These are phyloP conservation scores for Scomber scombrus DNA, from an alignment of 2,113 vertebrate genomes.

Conservation along the genomic window DNA sequence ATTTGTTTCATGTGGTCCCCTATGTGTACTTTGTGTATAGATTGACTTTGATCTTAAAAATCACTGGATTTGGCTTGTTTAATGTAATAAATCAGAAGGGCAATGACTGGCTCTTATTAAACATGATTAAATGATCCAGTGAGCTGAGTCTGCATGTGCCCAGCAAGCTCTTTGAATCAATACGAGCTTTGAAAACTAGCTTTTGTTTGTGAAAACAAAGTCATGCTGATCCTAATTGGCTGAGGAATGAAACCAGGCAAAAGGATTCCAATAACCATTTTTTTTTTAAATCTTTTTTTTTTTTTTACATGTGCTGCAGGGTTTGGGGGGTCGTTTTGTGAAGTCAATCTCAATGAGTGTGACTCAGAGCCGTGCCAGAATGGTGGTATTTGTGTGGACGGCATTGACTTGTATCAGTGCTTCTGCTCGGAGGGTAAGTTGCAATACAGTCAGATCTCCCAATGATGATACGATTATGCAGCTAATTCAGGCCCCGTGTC, in stretches of 20 bases:
- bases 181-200: slow-evolving; percentile 77
- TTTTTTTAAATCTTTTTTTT: neutral
- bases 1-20: slow-evolving; percentile 56
- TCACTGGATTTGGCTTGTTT: slow-evolving; percentile 68
- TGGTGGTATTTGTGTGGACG: slow-evolving; percentile 81
- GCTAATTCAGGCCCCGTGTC: slow-evolving; percentile 40
- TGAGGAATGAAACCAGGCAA: slow-evolving; percentile 70
- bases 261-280: slow-evolving; percentile 57
- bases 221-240: slow-evolving; percentile 83
- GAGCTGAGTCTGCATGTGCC: slow-evolving; percentile 75
- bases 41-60: slow-evolving; percentile 73
- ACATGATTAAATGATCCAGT: slow-evolving; percentile 84
- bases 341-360: slow-evolving; percentile 83
- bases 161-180: slow-evolving; percentile 79
- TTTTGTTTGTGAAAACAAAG: slow-evolving; percentile 83
- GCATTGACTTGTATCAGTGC: slow-evolving; percentile 83
- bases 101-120: slow-evolving; percentile 81
- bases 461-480: slow-evolving; percentile 25
- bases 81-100: slow-evolving; percentile 78
- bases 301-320: slow-evolving; percentile 68
- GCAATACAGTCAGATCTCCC: slow-evolving; percentile 21
- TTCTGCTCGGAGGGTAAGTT: slow-evolving; percentile 84
- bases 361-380: slow-evolving; percentile 84
- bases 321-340: slow-evolving; percentile 80
- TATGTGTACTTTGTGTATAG: slow-evolving; percentile 65